A percentile compares a stretch with the other conserved stretches of the same genome.
These are phyloP conservation scores for Hydrocynus forskahlii DNA, from an alignment of 2,797 vertebrate species.

Conservation along the genomic window DNA sequence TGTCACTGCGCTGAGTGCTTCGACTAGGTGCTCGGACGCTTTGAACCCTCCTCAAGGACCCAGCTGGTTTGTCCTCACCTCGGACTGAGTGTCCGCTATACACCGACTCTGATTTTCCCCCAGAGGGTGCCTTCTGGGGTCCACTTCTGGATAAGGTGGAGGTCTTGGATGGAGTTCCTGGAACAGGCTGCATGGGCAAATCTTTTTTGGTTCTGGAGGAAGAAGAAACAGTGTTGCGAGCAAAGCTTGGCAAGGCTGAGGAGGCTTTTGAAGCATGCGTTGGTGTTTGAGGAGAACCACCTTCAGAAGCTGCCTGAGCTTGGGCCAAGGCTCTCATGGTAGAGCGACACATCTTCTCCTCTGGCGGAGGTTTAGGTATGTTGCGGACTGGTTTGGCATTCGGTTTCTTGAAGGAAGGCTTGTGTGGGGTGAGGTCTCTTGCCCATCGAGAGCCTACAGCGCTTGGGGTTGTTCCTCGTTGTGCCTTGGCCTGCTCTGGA, in stretches of 20 bases:
- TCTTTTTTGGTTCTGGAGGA: constrained; percentile 88
- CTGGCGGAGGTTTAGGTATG: constrained; percentile 79
- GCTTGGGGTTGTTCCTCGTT: constrained; percentile 69
- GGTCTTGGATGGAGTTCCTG: constrained; percentile 73
- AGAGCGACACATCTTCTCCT: constrained; percentile 89
- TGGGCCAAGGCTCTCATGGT: constrained; percentile 79
- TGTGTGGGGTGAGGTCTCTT: constrained; percentile 74
- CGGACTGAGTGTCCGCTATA: constrained; percentile 68
- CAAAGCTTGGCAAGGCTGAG: constrained; percentile 83
- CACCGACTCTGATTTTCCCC: constrained; percentile 39
- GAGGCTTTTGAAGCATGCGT: constrained; percentile 65
- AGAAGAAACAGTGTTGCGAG: constrained; percentile 91
- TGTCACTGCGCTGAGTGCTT: constrained; percentile 70
- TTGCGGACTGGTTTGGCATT: constrained; percentile 87
- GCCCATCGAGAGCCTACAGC: constrained; percentile 71
- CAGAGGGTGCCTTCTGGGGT: constrained; percentile 73
- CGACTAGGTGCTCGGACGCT: constrained; percentile 80
- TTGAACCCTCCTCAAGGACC: constrained; percentile 79
- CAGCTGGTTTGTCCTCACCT: constrained; percentile 70
- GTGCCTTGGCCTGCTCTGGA: constrained; percentile 82
- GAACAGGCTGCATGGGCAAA: constrained; percentile 58
- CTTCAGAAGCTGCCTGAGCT: constrained; percentile 68
- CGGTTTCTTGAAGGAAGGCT: constrained; percentile 83
- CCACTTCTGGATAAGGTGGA: constrained; percentile 75
- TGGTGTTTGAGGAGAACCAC: constrained; percentile 66